Evolutionary conservation across 2,113 vertebrate genomes (phyloP).

Genomic region (Excalfactoria chinensis): DNA sequence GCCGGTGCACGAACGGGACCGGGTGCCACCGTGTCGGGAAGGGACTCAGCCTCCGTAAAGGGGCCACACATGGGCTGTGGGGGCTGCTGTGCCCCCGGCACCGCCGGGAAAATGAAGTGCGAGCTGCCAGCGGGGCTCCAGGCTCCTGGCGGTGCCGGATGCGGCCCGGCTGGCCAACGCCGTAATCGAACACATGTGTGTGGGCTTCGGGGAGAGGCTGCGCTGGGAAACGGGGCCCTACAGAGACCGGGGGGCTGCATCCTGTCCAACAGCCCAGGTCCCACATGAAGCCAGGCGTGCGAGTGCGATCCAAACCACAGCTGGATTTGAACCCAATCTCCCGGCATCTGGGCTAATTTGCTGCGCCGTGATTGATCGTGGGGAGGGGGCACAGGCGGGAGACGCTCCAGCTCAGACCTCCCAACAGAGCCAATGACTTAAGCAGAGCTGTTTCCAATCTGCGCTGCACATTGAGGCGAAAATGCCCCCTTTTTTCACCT

Average conservation of each 20-base stretch:
- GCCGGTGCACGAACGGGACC: background rate
- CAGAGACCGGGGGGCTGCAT: constrained; percentile 66
- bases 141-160: constrained; percentile 59
- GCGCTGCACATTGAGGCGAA: constrained; percentile 51
- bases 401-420: constrained; percentile 66
- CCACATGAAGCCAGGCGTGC: constrained; percentile 68
- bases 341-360: constrained; percentile 73
- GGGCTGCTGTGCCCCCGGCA: background rate
- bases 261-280: constrained; percentile 70
- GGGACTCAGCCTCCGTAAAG: background rate
- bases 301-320: constrained; percentile 69
- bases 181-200: constrained; percentile 73
- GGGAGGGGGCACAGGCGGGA: constrained; percentile 67
- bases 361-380: constrained; percentile 71
- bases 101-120: background rate
- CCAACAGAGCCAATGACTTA: constrained; percentile 70
- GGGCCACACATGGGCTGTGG: background rate
- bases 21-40: background rate
- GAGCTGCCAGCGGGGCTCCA: constrained; percentile 61
- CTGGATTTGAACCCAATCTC: constrained; percentile 67
- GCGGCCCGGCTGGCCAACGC: constrained; percentile 62
- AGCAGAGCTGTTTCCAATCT: constrained; percentile 67
- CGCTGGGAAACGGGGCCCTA: constrained; percentile 70
- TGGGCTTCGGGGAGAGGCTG: constrained; percentile 66
- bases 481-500: constrained; percentile 20